phyloP scores from a whole-genome alignment of 2,888 invertebrate genomes.

The Alviniconcha strummeri region DNA sequence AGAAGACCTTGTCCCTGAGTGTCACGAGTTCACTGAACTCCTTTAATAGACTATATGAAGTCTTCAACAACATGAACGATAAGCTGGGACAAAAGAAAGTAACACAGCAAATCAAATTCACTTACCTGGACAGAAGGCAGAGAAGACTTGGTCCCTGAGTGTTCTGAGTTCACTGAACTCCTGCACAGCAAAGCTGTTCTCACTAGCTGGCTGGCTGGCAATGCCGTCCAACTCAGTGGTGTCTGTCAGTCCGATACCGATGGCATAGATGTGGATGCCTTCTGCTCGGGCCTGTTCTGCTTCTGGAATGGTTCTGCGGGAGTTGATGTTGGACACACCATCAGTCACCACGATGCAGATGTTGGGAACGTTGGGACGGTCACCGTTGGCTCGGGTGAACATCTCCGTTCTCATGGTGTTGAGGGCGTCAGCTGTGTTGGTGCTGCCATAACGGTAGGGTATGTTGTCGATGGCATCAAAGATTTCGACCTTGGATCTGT shows the following conservation, averaged over 20 bases:
- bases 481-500: slow-evolving; percentile 46
- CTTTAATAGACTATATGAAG: too few relatives aligned
- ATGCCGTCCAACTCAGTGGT: slow-evolving; percentile 59
- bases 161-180: slow-evolving; percentile 50
- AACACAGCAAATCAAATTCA: not conserved
- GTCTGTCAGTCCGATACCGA: slow-evolving; percentile 55
- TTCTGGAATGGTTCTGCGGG: slow-evolving; percentile 60
- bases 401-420: slow-evolving; percentile 55
- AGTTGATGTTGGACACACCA: slow-evolving; percentile 65
- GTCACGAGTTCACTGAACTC: too few relatives aligned
- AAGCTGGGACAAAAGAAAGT: too few relatives aligned
- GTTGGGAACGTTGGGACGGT: slow-evolving; percentile 58
- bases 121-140: slow-evolving; percentile 49
- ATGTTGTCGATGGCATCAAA: slow-evolving; percentile 54
- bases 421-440: slow-evolving; percentile 67
- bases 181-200: slow-evolving; percentile 52
- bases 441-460: slow-evolving; percentile 60
- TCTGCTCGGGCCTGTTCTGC: slow-evolving; percentile 49
- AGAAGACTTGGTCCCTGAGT: slow-evolving; percentile 49
- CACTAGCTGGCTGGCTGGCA: slow-evolving; percentile 50
- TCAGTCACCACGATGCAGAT: slow-evolving; percentile 65
- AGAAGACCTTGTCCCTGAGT: not conserved
- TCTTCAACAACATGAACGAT: too few relatives aligned
- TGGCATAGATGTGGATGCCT: slow-evolving; percentile 49
- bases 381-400: slow-evolving; percentile 59